Conservation (phyloP, 37 sponge, comb jelly and placozoan genomes). For the Cliona cf. orientalis region DNA sequence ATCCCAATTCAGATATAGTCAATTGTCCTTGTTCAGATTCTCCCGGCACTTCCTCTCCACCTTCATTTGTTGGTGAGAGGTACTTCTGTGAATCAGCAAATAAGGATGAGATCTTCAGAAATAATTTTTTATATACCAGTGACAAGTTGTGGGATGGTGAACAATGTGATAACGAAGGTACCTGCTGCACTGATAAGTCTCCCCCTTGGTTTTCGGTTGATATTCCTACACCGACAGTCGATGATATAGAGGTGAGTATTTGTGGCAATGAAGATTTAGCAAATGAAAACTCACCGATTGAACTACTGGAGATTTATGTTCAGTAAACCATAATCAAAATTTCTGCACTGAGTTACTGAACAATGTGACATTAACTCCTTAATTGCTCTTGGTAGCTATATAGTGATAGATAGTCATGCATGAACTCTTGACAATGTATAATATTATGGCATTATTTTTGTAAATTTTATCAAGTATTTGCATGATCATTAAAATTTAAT, state of each 20-base stretch:
- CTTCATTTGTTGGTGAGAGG: conserved; percentile 24
- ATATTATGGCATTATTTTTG: no score
- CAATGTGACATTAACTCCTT: no score
- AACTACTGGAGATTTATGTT: not conserved
- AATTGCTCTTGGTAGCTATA: no score
- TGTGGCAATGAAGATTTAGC: not conserved
- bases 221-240: not conserved
- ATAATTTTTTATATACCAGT: not conserved
- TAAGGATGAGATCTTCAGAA: no score
- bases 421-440: no score
- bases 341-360: no score
- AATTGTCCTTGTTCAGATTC: conserved; percentile 27
- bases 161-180: conserved; percentile 15
- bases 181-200: not conserved
- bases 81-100: conserved; percentile 47
- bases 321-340: no score
- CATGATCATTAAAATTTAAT: no score
- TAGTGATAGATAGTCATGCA: no score
- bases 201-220: not conserved
- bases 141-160: conserved; percentile 56
- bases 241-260: not conserved
- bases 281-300: not conserved
- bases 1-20: not conserved
- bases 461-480: no score
- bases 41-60: not conserved